Evolutionary conservation across 1,140 invertebrate species (phyloP).

Genomic region (Atta texana): DNA sequence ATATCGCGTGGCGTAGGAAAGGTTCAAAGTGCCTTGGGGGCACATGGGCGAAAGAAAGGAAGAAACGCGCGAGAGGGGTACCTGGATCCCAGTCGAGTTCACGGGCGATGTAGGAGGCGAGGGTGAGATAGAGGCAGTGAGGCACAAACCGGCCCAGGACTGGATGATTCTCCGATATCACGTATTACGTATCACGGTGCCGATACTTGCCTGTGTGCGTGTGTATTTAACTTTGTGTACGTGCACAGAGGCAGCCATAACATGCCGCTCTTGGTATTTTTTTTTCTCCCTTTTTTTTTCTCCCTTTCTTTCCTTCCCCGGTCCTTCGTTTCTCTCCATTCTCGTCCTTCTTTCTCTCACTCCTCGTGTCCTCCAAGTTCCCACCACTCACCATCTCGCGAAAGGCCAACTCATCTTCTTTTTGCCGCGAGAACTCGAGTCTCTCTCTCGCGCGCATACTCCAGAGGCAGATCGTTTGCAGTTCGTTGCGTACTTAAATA

Average conservation of each 20-base stretch:
- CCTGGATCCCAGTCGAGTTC: neutral
- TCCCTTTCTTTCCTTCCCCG: conserved; percentile 15
- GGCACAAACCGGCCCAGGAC: conserved; percentile 70
- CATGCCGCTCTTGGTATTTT: conserved; percentile 20
- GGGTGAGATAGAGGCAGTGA: conserved; percentile 23
- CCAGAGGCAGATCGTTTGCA: conserved; percentile 60
- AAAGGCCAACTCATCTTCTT: conserved; percentile 35
- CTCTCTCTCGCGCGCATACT: conserved; percentile 37
- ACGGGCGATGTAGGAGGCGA: conserved; percentile 3
- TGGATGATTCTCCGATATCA: conserved; percentile 69
- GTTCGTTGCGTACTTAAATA: conserved; percentile 64
- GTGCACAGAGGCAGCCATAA: neutral
- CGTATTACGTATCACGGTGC: conserved; percentile 70
- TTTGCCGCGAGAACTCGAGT: conserved; percentile 47
- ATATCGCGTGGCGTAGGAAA: conserved; percentile 60
- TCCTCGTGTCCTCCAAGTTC: conserved; percentile 16
- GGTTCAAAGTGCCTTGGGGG: conserved; percentile 56
- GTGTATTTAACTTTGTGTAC: conserved; percentile 1
- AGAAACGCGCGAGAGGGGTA: conserved; percentile 27
- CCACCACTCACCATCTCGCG: conserved; percentile 10
- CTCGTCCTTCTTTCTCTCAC: conserved; percentile 48
- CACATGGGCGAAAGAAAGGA: conserved; percentile 39
- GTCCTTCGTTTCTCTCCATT: neutral
- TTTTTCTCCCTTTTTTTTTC: conserved; percentile 24
- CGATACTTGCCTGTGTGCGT: conserved; percentile 22